Conservation (phyloP, 2,888 invertebrate genomes). For the Drosophila bunnanda region DNA sequence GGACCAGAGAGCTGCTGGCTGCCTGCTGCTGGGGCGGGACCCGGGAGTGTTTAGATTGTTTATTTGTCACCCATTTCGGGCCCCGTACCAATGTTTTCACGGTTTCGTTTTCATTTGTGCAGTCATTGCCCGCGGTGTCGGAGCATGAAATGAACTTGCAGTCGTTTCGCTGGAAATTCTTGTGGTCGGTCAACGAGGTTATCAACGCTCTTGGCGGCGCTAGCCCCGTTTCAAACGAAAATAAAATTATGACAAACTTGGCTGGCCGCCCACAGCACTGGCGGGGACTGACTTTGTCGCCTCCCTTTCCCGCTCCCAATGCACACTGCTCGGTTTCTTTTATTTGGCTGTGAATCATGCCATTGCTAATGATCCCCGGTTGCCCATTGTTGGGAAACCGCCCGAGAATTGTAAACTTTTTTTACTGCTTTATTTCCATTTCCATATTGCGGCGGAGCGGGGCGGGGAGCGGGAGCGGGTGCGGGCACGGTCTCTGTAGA, state of each 20-base stretch:
- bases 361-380: constrained; percentile 65
- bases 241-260: constrained; percentile 48
- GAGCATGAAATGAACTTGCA: constrained; percentile 54
- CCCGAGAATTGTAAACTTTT: constrained; percentile 56
- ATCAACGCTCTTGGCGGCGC: constrained; percentile 54
- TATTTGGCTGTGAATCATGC: constrained; percentile 70
- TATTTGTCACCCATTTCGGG: constrained; percentile 19
- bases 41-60: constrained; percentile 26
- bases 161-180: constrained; percentile 65
- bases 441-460: constrained; percentile 31
- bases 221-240: constrained; percentile 38
- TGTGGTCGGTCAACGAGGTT: constrained; percentile 80
- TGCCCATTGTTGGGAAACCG: constrained; percentile 68
- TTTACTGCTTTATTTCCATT: constrained; percentile 50
- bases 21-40: constrained; percentile 5
- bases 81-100: constrained; percentile 28
- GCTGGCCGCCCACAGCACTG: constrained; percentile 12
- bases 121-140: constrained; percentile 51
- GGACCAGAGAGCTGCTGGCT: constrained; percentile 9
- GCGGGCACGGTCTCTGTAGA: constrained; percentile 29
- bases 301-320: constrained; percentile 7
- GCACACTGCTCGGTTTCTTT: constrained; percentile 5
- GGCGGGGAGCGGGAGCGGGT: neutral
- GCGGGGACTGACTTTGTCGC: too few species aligned
- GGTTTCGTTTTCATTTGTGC: constrained; percentile 52